phyloP scores from a whole-genome alignment of 2,797 vertebrate species.

The Etheostoma nigrum region DNA sequence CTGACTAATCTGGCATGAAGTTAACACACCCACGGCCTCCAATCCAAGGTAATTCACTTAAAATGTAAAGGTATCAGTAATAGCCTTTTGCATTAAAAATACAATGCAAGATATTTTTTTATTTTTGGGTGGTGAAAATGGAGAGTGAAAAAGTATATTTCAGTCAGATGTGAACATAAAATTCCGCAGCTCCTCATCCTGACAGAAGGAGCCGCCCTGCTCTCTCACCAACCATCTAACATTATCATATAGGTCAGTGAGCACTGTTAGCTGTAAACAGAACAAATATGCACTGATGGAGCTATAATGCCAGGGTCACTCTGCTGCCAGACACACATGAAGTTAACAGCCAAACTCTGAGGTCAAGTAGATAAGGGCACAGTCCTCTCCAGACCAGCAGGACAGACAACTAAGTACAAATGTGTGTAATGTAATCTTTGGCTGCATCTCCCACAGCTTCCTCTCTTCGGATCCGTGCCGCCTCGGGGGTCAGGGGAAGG shows the following conservation, averaged over 20 bases:
- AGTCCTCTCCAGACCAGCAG: conserved; percentile 3
- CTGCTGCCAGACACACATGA: conserved; percentile 12
- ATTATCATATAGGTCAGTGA: conserved; percentile 19
- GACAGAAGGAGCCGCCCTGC: background rate
- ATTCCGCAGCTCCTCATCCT: background rate
- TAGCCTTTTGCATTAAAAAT: background rate
- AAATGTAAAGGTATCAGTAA: background rate
- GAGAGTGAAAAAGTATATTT: background rate
- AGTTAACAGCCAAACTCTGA: conserved; percentile 5
- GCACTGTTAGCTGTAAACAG: conserved; percentile 18
- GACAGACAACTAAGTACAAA: conserved; percentile 31
- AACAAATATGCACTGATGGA: conserved; percentile 19
- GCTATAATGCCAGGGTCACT: conserved; percentile 5
- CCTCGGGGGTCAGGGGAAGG: conserved; percentile 42
- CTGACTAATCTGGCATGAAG: too few species aligned
- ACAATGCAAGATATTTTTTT: background rate
- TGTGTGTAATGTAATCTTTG: conserved; percentile 51
- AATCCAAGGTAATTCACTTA: background rate
- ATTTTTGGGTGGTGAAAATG: background rate
- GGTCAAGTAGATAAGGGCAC: conserved; percentile 26
- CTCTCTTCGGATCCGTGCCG: conserved; percentile 7
- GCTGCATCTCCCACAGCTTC: conserved; percentile 27
- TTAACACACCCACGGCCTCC: background rate
- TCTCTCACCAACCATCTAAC: background rate
- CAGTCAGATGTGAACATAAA: background rate